These are phyloP conservation scores for Calidris pygmaea DNA, from an alignment of 2,113 vertebrate species.

Conservation along the genomic window DNA sequence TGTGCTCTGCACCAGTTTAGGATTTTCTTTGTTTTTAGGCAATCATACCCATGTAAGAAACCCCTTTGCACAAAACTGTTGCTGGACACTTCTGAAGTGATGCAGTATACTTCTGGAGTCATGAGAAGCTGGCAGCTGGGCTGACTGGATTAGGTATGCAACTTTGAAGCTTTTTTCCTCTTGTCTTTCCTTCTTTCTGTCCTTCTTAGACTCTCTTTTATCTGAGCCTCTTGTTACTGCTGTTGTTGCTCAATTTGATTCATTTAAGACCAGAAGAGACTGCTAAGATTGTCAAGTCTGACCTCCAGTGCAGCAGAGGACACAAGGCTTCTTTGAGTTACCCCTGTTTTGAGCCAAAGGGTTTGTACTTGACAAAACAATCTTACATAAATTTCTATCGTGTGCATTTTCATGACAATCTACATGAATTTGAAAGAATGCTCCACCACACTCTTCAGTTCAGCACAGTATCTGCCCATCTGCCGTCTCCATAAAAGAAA, in stretches of 20 bases:
- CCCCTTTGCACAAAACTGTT: neutral
- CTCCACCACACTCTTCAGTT: rapidly evolving
- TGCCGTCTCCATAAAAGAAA: neutral
- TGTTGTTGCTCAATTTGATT: neutral
- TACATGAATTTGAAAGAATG: neutral
- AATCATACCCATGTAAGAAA: neutral
- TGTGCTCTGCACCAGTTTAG: neutral
- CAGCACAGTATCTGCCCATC: neutral
- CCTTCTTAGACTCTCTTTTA: neutral
- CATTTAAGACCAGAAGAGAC: neutral
- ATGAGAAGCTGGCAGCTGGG: neutral
- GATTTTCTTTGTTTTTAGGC: neutral
- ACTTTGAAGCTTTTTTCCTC: neutral
- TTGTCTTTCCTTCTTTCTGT: neutral
- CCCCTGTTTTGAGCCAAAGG: rapidly evolving
- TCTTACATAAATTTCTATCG: neutral
- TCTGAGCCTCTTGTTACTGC: neutral
- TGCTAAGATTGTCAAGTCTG: neutral
- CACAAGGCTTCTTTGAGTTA: neutral
- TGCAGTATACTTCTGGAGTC: neutral
- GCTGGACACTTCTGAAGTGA: rapidly evolving
- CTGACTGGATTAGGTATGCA: neutral
- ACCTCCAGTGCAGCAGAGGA: neutral
- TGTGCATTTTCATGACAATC: neutral
- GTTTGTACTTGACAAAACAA: neutral